Percentiles rank a stretch among this genome's conserved stretches.
Evolutionary conservation across 2,113 vertebrate genomes (phyloP).

Genomic region (Zeus faber): DNA sequence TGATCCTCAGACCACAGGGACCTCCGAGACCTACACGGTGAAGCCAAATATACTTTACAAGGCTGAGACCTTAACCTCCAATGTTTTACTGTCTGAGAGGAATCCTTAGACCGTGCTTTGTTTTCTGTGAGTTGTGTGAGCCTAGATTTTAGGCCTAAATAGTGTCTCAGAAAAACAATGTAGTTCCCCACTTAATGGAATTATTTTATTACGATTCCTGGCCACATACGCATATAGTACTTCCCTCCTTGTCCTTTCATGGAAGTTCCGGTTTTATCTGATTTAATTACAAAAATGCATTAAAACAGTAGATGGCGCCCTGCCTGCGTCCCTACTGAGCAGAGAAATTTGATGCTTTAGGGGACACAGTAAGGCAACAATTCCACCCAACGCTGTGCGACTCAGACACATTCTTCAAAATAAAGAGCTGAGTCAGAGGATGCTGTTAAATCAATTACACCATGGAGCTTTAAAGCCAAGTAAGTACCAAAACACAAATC

Average conservation of each 20-base stretch:
- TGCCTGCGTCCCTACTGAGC: conserved; percentile 42
- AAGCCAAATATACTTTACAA: neutral
- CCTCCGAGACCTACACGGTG: neutral
- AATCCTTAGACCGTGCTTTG: neutral
- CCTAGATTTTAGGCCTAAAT: neutral
- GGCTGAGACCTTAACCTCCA: conserved; percentile 9
- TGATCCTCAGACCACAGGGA: conserved; percentile 1
- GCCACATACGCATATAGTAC: neutral
- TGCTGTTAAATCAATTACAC: conserved; percentile 3
- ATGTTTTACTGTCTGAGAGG: neutral
- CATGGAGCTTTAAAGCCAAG: no score
- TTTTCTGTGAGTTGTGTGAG: no score
- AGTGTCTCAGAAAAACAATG: neutral
- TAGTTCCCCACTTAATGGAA: no score
- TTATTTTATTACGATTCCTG: no score
- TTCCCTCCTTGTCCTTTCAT: no score
- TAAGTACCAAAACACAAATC: no score
- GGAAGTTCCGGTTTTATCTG: conserved; percentile 5
- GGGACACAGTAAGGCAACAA: conserved; percentile 25
- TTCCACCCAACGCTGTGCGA: conserved; percentile 2
- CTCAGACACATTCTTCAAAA: conserved; percentile 23
- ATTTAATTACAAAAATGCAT: conserved; percentile 24
- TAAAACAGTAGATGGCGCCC: conserved; percentile 25
- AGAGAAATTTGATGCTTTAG: conserved; percentile 40
- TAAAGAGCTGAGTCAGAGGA: conserved; percentile 5